These are phyloP conservation scores for Stenopsyche tienmushanensis DNA, from an alignment of 1,140 invertebrate genomes.

Conservation along the genomic window DNA sequence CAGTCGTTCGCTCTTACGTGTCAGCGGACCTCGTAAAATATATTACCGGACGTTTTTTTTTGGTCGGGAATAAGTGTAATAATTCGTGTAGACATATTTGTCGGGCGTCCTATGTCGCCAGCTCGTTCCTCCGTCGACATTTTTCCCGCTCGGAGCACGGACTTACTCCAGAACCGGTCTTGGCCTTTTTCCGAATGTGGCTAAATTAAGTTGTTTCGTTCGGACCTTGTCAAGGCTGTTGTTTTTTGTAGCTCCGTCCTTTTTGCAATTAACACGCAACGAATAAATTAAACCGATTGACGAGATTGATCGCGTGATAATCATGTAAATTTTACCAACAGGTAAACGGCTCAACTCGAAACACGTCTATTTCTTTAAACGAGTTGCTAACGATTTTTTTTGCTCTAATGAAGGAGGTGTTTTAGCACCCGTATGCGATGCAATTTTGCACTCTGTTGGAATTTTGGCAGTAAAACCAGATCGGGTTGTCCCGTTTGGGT, in stretches of 20 bases:
- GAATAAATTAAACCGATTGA: not conserved
- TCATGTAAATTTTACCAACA: too few species aligned
- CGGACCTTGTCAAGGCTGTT: slow-evolving; percentile 4
- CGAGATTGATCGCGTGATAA: too few species aligned
- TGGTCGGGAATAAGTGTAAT: slow-evolving; percentile 7
- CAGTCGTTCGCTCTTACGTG: not conserved
- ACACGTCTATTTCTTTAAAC: too few species aligned
- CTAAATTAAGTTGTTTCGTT: slow-evolving; percentile 20
- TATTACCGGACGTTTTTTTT: not conserved
- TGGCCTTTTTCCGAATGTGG: not conserved
- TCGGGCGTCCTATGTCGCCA: not conserved
- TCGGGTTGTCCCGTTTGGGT: too few species aligned
- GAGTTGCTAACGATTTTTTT: too few species aligned
- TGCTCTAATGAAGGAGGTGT: too few species aligned
- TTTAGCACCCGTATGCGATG: too few species aligned
- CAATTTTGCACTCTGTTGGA: too few species aligned
- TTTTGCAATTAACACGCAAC: slow-evolving; percentile 2
- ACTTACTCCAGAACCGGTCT: slow-evolving; percentile 12
- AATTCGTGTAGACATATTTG: slow-evolving; percentile 20
- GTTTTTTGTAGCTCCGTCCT: not conserved
- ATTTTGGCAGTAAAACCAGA: too few species aligned
- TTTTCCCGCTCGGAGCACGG: not conserved
- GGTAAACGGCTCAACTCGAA: too few species aligned
- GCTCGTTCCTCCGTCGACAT: not conserved
- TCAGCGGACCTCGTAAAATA: not conserved